phyloP scores from a whole-genome alignment of 2,888 invertebrate genomes.

The Drosophila phalerata region DNA sequence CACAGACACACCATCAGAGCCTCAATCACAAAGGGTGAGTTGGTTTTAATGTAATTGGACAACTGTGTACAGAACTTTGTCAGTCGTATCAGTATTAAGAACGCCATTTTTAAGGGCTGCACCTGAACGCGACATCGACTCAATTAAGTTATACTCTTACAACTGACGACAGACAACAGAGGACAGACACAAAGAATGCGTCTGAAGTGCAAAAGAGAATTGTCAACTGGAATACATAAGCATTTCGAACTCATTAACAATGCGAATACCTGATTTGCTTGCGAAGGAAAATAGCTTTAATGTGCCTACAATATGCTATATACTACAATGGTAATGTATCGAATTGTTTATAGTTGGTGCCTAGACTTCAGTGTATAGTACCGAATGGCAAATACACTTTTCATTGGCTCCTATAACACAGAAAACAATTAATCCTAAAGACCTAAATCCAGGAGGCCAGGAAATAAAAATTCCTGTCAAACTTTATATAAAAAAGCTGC shows the following conservation, averaged over 20 bases:
- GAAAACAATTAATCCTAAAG: no score
- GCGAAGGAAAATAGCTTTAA: slow-evolving; percentile 7
- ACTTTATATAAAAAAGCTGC: no score
- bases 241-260: slow-evolving; percentile 38
- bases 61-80: slow-evolving; percentile 66
- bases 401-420: no score
- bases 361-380: not conserved
- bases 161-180: slow-evolving; percentile 46
- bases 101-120: slow-evolving; percentile 61
- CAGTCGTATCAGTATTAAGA: slow-evolving; percentile 62
- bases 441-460: no score
- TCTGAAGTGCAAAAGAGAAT: slow-evolving; percentile 37
- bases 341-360: not conserved
- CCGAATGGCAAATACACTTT: slow-evolving; percentile 1
- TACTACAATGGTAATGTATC: not conserved
- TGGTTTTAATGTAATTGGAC: slow-evolving; percentile 76
- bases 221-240: slow-evolving; percentile 27
- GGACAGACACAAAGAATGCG: slow-evolving; percentile 9
- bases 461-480: no score
- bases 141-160: slow-evolving; percentile 30
- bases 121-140: slow-evolving; percentile 36
- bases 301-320: slow-evolving; percentile 10
- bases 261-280: slow-evolving; percentile 38
- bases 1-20: slow-evolving; percentile 77
- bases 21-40: slow-evolving; percentile 82